These are phyloP conservation scores for Caenorhabditis sinica DNA, from an alignment of 2,888 invertebrate species.

Conservation along the genomic window DNA sequence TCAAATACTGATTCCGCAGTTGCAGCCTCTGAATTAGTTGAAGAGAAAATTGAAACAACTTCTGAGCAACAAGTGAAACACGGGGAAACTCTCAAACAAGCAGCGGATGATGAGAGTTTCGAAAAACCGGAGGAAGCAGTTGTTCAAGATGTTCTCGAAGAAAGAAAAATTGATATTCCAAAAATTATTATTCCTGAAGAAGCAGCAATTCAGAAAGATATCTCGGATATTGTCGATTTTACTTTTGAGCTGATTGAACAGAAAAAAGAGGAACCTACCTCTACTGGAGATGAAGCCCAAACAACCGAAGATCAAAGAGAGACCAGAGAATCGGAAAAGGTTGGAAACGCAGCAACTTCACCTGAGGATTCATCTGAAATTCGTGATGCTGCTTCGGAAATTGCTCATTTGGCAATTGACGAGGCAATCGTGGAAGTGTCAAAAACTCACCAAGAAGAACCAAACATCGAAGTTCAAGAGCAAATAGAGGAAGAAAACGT, in stretches of 20 bases:
- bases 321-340: neutral
- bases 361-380: constrained; percentile 4
- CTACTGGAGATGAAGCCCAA: neutral
- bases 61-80: neutral
- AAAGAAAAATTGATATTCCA: neutral
- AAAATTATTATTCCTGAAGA: constrained; percentile 21
- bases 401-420: constrained; percentile 40
- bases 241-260: neutral
- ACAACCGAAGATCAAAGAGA: neutral
- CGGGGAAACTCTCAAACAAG: constrained; percentile 15
- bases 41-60: neutral
- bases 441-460: neutral
- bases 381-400: constrained; percentile 17
- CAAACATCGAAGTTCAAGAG: neutral
- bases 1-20: neutral
- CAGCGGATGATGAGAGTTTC: constrained; percentile 30
- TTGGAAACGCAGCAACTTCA: constrained; percentile 39
- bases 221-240: neutral
- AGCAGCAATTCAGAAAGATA: constrained; percentile 23
- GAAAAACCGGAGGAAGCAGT: neutral
- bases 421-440: constrained; percentile 45
- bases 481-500: constrained; percentile 15
- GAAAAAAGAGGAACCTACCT: neutral
- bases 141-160: neutral
- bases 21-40: constrained; percentile 15